Base-by-base conservation (phyloP, 2,888 invertebrate genomes). In the Diadromus collaris region DNA sequence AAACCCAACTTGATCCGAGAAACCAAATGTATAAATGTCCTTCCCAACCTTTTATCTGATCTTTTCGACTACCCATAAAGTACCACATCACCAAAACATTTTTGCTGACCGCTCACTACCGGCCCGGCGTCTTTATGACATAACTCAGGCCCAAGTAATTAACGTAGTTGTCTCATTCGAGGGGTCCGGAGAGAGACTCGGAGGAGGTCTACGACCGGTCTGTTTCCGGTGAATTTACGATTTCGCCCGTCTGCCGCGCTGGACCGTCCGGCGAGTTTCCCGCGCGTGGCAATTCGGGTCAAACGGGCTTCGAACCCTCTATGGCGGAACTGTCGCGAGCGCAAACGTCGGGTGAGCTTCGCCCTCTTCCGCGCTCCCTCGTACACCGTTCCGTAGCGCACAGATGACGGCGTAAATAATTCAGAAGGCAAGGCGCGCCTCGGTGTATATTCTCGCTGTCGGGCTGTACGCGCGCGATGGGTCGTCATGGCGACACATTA, bases 401-500 rank as follows among this genome's bases (percentile, higher is more conserved):
- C 44, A 56, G 69, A 76, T 70, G 48, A 83, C 73, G 80, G 81
- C 83, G 87, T 88, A 85, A 86, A 88, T 88, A 88, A 88, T 88
- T 88, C 86, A 88, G 84, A 82, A 86, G 86, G 83, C 85, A 85
- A 86, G 84, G 85, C 84, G 85, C 84, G 82, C 82, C 81, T 82
- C 81, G 83, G 81, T 38, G 32, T 46, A 48, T 65, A 48, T 65
- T 48, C 38, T 16, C 61, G 51, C 51, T 68, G 51, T 41, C 32
- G 21, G 34, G 64, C 72, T 74, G 29, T 29, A 54, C 56, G 54
- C 46, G 19, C 51, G 38, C 38, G 38, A 41, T 41, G 80, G 80
- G 88, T 88, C 82, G 83, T 85, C 86, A 86, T 88, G 87, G 82
- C 85, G 87, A 88, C 86, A 84, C 87, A 88, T 88, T 86, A 87